phyloP scores from a whole-genome alignment of 2,888 invertebrate species.

The Drosophila conformis region DNA sequence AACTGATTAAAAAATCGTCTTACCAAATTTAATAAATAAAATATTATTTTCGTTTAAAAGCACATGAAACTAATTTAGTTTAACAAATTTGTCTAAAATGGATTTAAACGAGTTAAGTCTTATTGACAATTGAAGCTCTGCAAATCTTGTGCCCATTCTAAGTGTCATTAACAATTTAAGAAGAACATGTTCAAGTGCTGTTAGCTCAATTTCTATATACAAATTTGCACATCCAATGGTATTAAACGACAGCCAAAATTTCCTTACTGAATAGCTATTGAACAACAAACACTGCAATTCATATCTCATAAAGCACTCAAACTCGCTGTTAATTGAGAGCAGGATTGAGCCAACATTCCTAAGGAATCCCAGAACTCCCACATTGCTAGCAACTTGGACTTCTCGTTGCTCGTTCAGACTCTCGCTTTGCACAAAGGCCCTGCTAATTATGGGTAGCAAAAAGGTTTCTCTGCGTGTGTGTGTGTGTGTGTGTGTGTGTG shows the following conservation, averaged over 20 bases:
- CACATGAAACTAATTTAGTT: neutral
- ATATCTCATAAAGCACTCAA: neutral
- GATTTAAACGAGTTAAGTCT: neutral
- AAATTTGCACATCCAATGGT: neutral
- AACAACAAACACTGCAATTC: neutral
- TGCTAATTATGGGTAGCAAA: conserved; percentile 71
- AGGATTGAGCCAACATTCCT: conserved; percentile 43
- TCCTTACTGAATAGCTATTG: neutral
- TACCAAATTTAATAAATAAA: neutral
- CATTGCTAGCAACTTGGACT: neutral
- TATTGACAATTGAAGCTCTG: neutral
- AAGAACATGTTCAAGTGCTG: neutral
- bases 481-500: conserved; percentile 24
- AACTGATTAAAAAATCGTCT: neutral
- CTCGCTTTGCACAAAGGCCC: conserved; percentile 62
- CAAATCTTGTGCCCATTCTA: neutral
- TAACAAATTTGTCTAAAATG: neutral
- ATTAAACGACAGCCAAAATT: neutral
- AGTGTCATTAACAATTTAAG: neutral
- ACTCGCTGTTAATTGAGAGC: neutral
- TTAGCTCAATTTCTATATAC: neutral
- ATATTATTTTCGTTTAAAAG: neutral
- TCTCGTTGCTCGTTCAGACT: conserved; percentile 12
- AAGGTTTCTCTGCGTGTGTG: conserved; percentile 59
- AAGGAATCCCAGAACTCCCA: conserved; percentile 46